Evolutionary conservation across 2,888 invertebrate genomes (phyloP), one percentile per base, ranked within the genome.

Genomic region (Fragum whitleyi): DNA sequence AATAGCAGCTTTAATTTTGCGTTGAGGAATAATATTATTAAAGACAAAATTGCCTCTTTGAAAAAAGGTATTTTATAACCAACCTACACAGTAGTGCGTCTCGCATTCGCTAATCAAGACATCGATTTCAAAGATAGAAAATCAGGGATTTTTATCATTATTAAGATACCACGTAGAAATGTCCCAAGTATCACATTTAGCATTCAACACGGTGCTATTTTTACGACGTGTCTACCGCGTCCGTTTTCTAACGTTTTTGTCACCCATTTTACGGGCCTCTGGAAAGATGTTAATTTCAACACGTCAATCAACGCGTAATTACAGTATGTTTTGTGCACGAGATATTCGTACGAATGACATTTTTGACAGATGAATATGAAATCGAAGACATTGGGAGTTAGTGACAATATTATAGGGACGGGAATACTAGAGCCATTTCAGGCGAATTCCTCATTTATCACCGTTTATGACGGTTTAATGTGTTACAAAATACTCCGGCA

Each of bases 311-410:
- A n/a, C 32, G 47, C 61, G 77, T 81, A 81, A 85, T 85, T 79
- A 81, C 69, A 71, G 69, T 79, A 77, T 85, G 79, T 81, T 79
- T 85, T 77, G 75, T 77, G 59, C 61, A 74, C 75, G 76, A 81
- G 74, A 67, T 81, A 79, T 79, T 79, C 74, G 72, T 67, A 62
- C 59, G 36, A 67, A 21, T 85, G 85, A 81, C 85, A 81, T 29
- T 53, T 77, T 59, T 81, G 85, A 85, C 85, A 79, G 79, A 85
- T 85, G 76, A 65, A 67, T 74, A 67, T 74, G 84, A 74, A 84
- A 84, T 79, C 55, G 74, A 78, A 84, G 79, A 78, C 65, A 36
- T n/a, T 26, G 42, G 39, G 23, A 19, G 42, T 36, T 65, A 65
- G 36, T 16, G 42, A 39, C 65, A 42, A 65, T 65, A 42, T n/a